Evolutionary conservation across 2,888 invertebrate genomes (phyloP), one percentile per base, ranked within the genome.

Genomic region (Cyclophora punctaria): DNA sequence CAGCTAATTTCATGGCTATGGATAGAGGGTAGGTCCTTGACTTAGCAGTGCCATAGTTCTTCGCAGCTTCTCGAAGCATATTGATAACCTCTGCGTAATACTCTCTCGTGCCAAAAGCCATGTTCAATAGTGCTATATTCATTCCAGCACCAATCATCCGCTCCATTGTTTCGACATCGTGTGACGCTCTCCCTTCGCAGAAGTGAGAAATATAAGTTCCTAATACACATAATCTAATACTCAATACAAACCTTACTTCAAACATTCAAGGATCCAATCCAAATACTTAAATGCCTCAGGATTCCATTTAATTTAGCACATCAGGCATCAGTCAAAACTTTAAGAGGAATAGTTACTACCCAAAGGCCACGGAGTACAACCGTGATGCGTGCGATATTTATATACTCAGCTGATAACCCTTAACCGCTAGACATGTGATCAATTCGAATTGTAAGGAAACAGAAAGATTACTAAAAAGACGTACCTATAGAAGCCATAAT

Each of bases 1-100:
- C 97, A 64, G 95, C 93, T 0, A 98, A 92, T 62, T 95, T 95
- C 41, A 95, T 83, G 41, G 95, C 97, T 62, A 98, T 94, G 2
- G 94, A 96, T n/a, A 97, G 83, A 0, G 96, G 94, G 64, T 89
- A 91, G 47, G 85, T 86, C 51, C 91, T 89, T 0, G 92, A 92
- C 55, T 90, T 80, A 47, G 84, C 90, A 20, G 90, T 79, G 58
- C 93, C 92, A 59, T 92, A 91, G 63, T 90, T 91, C 48, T 90
- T 86, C 3, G 71, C 71, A 2, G 90, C 85, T 41, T 75, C 69
- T 34, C 87, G 75, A 1, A 91, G 63, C 59, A 79, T 75, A 52
- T 83, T 85, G 46, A 89, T 78, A 0, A 75, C 72, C 45, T 89
- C 83, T 4, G 83, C 55, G 37, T 89, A 83, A 4, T 89, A 84